phyloP scores from a whole-genome alignment of 1,140 invertebrate species.

The Polypedilum vanderplanki region DNA sequence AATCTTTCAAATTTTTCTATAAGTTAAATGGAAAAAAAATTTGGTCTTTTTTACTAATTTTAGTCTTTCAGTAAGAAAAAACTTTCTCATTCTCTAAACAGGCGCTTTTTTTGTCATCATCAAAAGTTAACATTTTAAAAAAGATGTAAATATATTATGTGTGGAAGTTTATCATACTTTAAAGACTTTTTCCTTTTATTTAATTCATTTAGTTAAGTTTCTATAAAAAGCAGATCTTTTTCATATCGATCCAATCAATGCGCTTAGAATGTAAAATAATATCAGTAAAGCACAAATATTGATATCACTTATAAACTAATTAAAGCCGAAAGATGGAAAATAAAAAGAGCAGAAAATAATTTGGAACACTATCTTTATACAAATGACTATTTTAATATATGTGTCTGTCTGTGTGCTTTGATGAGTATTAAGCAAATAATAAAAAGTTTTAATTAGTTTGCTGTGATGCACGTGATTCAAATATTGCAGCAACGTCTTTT shows the following conservation, averaged over 20 bases:
- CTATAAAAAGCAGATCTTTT: too few relatives aligned
- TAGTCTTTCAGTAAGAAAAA: background rate
- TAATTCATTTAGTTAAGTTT: background rate
- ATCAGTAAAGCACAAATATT: too few relatives aligned
- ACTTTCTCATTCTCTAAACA: background rate
- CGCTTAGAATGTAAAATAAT: too few relatives aligned
- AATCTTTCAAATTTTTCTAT: too few relatives aligned
- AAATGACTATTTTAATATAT: background rate
- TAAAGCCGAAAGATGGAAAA: too few relatives aligned
- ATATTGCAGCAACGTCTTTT: slow-evolving; percentile 69
- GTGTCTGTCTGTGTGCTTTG: background rate
- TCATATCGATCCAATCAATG: too few relatives aligned
- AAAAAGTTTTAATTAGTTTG: slow-evolving; percentile 33
- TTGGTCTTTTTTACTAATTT: slow-evolving; percentile 6
- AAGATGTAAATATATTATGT: background rate
- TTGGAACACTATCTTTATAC: too few relatives aligned
- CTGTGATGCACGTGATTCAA: slow-evolving; percentile 55
- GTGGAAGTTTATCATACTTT: too few relatives aligned
- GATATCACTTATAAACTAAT: too few relatives aligned
- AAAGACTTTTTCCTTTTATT: background rate
- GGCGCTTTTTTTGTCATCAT: slow-evolving; percentile 16
- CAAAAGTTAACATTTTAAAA: background rate
- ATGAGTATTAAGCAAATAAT: slow-evolving; percentile 28
- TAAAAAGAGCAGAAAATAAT: too few relatives aligned
- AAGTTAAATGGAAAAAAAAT: background rate